Evolutionary conservation across 2,888 invertebrate genomes (phyloP), one percentile per base, ranked within the genome.

Genomic region (Cephus pygmeus): DNA sequence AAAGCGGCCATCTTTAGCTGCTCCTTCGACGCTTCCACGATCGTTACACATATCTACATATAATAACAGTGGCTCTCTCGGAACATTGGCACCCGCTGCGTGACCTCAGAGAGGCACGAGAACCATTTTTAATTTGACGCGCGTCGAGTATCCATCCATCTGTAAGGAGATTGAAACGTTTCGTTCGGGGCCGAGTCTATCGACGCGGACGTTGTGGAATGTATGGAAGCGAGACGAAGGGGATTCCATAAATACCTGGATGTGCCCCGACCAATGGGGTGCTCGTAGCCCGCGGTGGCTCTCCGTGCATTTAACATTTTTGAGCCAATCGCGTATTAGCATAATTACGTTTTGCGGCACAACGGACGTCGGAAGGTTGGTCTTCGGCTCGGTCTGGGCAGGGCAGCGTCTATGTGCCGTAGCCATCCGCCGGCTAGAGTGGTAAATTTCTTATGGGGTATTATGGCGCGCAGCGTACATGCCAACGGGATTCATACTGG

Each of bases 301-400:
- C 69, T 86, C 84, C 81, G 84, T 89, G 90, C 90, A 87, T 89
- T 88, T 88, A 87, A 87, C 88, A 90, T 90, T 89, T 89, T 89
- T 88, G 84, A 88, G 85, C 90, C 90, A 90, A 90, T 90, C 89
- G 89, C 85, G 88, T 90, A 91, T 91, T 91, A 90, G 89, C 91
- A 91, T 91, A 91, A 91, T 91, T 91, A 88, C 90, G 87, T 88
- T 90, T 88, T 85, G 85, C 83, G 85, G 84, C 83, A 83, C 80
- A 84, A 82, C 83, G 80, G 84, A 31, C 71, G 12, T 6, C 12
- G 71, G 71, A 71, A 31, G 71, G 71, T 71, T 71, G 71, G 71
- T 71, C 71, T 71, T 71, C 71, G 31, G 30, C 33, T 33, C 4
- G 71, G 30, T 71, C 71, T 71, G 71, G 71, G 71, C 34, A 33